Evolutionary conservation across 2,113 vertebrate genomes (phyloP), one percentile per base, ranked within the genome.

Genomic region (Pollimyrus isidori): DNA sequence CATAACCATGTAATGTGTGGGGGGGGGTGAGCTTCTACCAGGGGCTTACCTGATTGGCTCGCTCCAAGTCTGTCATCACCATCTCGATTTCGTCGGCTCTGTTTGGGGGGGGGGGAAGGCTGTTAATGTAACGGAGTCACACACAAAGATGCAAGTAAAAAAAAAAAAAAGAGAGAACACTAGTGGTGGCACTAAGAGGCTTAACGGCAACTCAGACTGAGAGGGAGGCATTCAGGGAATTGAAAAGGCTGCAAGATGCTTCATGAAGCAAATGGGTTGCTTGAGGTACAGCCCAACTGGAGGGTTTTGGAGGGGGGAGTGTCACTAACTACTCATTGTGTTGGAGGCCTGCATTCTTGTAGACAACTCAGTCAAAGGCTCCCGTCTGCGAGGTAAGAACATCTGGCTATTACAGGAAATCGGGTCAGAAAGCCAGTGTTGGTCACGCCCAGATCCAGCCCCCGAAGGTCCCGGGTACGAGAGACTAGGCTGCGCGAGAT

Each of bases 1-100:
- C 86, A 65, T n/a, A 11, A 62, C 11, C 7, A 17, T 84, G n/a
- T 88, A 83, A n/a, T 58, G 30, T 56, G n/a, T n/a, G n/a, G 42
- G 26, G 17, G 48, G 21, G 7, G 58, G 49, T 1, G 4, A 11
- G 10, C 21, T 49, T 42, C 48, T 17, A 19, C 15, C 19, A 85
- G 91, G 3, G 11, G 92, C 94, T 91, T 97, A 99, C 98, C 98
- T 99, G 98, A 95, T 99, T 99, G 69, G 98, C 98, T 96, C 98
- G 96, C 94, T 99, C 98, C 90, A 99, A 96, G 93, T 99, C 98
- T 39, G 98, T 99, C 98, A 99, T 99, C 96, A 99, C 97, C 96
- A 99, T 98, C 94, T 99, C 98, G 89, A 99, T 97, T 95, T 99
- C 98, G 92, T 99, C 98, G 39, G 97, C 97, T 96, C 98, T 99